phyloP scores from a whole-genome alignment of 2,888 invertebrate species.

The Cephus sareptanus region DNA sequence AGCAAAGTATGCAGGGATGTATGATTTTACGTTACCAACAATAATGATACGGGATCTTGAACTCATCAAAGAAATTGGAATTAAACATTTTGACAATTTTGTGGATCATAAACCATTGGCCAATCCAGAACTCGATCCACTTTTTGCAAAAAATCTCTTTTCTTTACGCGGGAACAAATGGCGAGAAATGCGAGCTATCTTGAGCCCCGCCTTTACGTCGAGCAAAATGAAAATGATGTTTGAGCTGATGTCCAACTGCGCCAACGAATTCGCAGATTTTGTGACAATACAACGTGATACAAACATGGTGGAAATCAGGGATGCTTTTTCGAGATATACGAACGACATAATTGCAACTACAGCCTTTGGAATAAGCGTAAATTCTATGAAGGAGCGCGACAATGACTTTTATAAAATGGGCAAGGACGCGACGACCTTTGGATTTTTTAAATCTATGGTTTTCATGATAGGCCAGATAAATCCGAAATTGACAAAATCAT shows the following conservation, averaged over 20 bases:
- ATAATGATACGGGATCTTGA: conserved; percentile 43
- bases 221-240: conserved; percentile 71
- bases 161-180: conserved; percentile 64
- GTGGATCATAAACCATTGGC: conserved; percentile 33
- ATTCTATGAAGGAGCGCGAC: conserved; percentile 48
- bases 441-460: conserved; percentile 14
- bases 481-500: conserved; percentile 35
- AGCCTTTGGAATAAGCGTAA: conserved; percentile 50
- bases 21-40: conserved; percentile 36
- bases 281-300: conserved; percentile 32
- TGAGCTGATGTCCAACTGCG: conserved; percentile 64
- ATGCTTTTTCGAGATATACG: conserved; percentile 43
- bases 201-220: conserved; percentile 71
- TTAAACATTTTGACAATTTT: conserved; percentile 46
- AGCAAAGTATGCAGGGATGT: conserved; percentile 46
- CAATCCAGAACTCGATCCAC: conserved; percentile 34
- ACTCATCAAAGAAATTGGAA: conserved; percentile 39
- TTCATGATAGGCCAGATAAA: conserved; percentile 29
- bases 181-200: conserved; percentile 67
- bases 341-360: conserved; percentile 52
- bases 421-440: conserved; percentile 29
- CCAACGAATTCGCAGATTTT: conserved; percentile 45
- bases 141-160: conserved; percentile 42
- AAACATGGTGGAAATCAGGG: conserved; percentile 49
- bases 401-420: conserved; percentile 52